Evolutionary conservation across 2,888 invertebrate species (phyloP).

Genomic region (Muschampia plurimacula): DNA sequence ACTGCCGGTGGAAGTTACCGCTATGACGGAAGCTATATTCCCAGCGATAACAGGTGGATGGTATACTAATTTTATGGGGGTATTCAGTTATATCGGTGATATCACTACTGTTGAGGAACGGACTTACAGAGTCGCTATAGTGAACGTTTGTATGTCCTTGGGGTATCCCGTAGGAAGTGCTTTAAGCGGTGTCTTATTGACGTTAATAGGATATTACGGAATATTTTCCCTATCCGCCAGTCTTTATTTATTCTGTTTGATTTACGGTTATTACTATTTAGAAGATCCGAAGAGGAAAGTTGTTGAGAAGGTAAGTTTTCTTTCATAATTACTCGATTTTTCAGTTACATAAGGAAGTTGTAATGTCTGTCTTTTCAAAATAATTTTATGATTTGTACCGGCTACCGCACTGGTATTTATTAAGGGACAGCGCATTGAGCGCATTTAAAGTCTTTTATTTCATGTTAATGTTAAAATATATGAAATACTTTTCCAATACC

Average conservation of each 20-base stretch:
- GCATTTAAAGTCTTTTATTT: no score
- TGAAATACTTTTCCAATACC: neutral
- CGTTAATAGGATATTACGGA: constrained; percentile 92
- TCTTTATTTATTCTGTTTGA: constrained; percentile 90
- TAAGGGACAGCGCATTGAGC: no score
- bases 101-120: constrained; percentile 92
- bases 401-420: no score
- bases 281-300: constrained; percentile 85
- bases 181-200: constrained; percentile 91
- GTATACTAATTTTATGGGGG: constrained; percentile 95
- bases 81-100: constrained; percentile 95
- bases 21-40: constrained; percentile 91
- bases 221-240: constrained; percentile 90
- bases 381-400: neutral
- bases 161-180: constrained; percentile 96
- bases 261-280: constrained; percentile 89
- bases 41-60: constrained; percentile 94
- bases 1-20: constrained; percentile 92
- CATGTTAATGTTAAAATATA: no score
- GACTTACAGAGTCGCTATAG: constrained; percentile 93
- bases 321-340: neutral
- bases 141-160: constrained; percentile 94
- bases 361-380: no score
- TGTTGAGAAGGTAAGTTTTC: constrained; percentile 55
- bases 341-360: no score